These are phyloP conservation scores for Nasonia oneida DNA, from an alignment of 2,888 invertebrate genomes.

Conservation along the genomic window DNA sequence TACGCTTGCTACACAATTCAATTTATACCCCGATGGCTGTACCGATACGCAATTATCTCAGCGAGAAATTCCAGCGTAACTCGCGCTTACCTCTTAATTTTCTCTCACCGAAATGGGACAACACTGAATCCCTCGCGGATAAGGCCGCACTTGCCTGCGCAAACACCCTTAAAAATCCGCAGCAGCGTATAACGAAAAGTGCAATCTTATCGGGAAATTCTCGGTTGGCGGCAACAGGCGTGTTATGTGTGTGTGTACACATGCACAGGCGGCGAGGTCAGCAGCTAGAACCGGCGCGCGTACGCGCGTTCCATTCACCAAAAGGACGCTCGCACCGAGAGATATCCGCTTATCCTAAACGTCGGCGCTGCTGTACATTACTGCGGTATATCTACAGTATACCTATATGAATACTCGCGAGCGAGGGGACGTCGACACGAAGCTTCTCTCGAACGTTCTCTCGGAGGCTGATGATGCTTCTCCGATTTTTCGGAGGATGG, in stretches of 20 bases:
- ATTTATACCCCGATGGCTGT: not conserved
- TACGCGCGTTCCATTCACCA: conserved; percentile 30
- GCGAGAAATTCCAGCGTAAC: not conserved
- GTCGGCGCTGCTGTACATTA: conserved; percentile 9
- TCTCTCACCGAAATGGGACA: not conserved
- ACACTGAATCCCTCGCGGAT: not conserved
- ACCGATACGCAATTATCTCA: not conserved
- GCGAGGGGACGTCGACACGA: conserved; percentile 3
- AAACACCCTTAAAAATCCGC: not conserved
- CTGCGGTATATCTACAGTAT: not conserved
- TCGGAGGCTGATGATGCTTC: not conserved
- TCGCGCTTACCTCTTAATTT: not conserved
- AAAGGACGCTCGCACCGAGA: conserved; percentile 41
- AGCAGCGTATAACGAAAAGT: not conserved
- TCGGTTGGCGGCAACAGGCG: not conserved
- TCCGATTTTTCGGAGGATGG: not conserved
- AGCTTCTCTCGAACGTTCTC: not conserved
- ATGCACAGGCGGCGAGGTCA: not conserved
- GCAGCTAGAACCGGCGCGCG: not conserved
- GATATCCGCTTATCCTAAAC: conserved; percentile 28
- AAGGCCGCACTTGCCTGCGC: not conserved
- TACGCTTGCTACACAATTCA: not conserved
- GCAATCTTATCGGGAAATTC: conserved; percentile 36
- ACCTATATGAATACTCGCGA: not conserved
- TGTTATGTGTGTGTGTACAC: not conserved